phyloP scores from a whole-genome alignment of 2,113 vertebrate genomes.

The Scatophagus argus region DNA sequence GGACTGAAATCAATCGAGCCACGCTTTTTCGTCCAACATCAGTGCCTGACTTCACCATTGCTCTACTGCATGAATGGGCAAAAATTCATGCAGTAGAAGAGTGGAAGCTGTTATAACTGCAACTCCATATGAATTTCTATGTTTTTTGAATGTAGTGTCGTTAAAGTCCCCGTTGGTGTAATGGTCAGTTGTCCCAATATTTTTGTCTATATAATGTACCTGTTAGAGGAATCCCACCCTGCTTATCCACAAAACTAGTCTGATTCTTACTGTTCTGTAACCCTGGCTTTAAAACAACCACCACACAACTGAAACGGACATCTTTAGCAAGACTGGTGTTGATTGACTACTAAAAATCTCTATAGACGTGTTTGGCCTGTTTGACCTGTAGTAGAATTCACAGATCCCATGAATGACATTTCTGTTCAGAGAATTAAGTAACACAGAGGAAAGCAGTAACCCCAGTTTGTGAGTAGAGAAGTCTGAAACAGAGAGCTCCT shows the following conservation, averaged over 20 bases:
- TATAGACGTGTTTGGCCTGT: neutral
- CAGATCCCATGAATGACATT: neutral
- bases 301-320: neutral
- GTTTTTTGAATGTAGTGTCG: too few species aligned
- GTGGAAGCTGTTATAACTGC: too few species aligned
- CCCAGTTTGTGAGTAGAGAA: neutral
- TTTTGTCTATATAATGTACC: too few species aligned
- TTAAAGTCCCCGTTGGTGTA: too few species aligned
- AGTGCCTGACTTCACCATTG: too few species aligned
- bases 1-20: too few species aligned
- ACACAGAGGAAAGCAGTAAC: neutral
- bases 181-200: too few species aligned
- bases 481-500: conserved; percentile 5
- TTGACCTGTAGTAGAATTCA: neutral
- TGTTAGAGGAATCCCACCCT: neutral
- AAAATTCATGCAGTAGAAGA: too few species aligned
- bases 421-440: neutral
- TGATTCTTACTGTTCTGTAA: neutral
- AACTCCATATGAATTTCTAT: too few species aligned
- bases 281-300: neutral
- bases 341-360: neutral
- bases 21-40: too few species aligned
- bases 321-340: neutral
- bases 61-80: too few species aligned
- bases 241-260: neutral